Conservation (phyloP, 1,140 invertebrate species). For the Drosophila paulistorum region DNA sequence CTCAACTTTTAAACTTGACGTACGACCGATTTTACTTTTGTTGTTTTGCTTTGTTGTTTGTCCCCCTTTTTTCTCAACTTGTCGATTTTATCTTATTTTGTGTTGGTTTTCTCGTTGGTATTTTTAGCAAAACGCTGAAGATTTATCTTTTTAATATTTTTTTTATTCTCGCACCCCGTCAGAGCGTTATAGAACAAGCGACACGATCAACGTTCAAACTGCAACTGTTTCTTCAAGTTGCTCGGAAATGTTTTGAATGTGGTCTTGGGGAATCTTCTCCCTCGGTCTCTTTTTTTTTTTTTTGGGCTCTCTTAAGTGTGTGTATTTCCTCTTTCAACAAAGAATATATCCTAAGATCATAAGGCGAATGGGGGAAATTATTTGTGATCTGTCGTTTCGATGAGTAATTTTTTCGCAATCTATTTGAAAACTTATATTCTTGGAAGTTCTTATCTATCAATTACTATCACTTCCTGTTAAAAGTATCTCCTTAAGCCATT, state of each 20-base stretch:
- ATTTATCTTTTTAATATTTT: slow-evolving; percentile 56
- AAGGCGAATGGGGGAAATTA: neutral
- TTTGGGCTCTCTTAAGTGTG: slow-evolving; percentile 29
- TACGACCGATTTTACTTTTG: slow-evolving; percentile 47
- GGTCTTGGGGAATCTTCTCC: slow-evolving; percentile 16
- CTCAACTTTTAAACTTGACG: slow-evolving; percentile 57
- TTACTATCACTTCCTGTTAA: neutral
- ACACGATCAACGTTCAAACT: slow-evolving; percentile 65
- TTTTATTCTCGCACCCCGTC: slow-evolving; percentile 20
- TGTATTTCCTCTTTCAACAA: slow-evolving; percentile 1
- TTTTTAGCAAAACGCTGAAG: slow-evolving; percentile 64
- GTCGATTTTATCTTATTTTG: slow-evolving; percentile 42
- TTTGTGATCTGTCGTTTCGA: neutral
- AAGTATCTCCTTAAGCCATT: neutral
- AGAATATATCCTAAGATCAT: slow-evolving; percentile 20
- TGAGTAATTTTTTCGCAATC: no score
- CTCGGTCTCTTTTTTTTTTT: slow-evolving; percentile 6
- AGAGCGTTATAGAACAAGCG: slow-evolving; percentile 43
- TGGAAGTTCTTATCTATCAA: neutral
- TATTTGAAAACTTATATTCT: neutral
- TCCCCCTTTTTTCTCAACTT: slow-evolving; percentile 49
- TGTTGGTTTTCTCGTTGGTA: slow-evolving; percentile 31
- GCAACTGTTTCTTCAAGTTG: slow-evolving; percentile 58
- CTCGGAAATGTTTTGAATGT: slow-evolving; percentile 10
- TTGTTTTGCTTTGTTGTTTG: slow-evolving; percentile 51